These are phyloP conservation scores for Gnathonemus longibarbis DNA, from an alignment of 2,113 vertebrate genomes.

Conservation along the genomic window DNA sequence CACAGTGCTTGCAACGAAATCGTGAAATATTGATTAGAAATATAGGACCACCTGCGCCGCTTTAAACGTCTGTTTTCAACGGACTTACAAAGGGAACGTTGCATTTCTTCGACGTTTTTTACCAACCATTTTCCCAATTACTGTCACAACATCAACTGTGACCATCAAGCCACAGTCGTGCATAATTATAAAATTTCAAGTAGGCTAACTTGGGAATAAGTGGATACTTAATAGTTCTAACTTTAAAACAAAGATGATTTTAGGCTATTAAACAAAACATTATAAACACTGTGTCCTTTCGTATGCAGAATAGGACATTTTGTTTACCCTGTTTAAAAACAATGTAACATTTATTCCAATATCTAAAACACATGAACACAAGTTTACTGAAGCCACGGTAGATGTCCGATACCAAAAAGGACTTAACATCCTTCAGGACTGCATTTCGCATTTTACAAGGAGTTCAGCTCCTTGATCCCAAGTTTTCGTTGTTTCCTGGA, in stretches of 20 bases:
- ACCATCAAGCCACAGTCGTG: neutral
- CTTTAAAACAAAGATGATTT: neutral
- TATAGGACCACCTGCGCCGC: neutral
- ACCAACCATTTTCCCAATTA: neutral
- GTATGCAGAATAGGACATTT: neutral
- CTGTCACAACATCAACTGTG: neutral
- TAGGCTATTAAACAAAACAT: neutral
- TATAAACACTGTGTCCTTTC: neutral
- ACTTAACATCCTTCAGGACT: neutral
- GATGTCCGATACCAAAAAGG: neutral
- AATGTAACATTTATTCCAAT: neutral
- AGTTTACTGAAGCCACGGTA: neutral
- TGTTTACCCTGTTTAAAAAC: neutral
- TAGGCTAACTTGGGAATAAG: neutral
- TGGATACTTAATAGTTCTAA: neutral
- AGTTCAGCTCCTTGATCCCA: neutral
- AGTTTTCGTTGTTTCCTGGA: slow-evolving; percentile 4
- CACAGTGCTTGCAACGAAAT: neutral
- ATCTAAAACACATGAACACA: neutral
- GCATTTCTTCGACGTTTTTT: neutral
- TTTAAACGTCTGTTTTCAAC: neutral
- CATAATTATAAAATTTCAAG: neutral
- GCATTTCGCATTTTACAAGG: neutral
- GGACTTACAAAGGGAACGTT: neutral
- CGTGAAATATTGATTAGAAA: neutral